A percentile compares a stretch with the other conserved stretches of the same genome.
Conservation (phyloP, 2,797 vertebrate genomes). For the Poeciliopsis infans region DNA sequence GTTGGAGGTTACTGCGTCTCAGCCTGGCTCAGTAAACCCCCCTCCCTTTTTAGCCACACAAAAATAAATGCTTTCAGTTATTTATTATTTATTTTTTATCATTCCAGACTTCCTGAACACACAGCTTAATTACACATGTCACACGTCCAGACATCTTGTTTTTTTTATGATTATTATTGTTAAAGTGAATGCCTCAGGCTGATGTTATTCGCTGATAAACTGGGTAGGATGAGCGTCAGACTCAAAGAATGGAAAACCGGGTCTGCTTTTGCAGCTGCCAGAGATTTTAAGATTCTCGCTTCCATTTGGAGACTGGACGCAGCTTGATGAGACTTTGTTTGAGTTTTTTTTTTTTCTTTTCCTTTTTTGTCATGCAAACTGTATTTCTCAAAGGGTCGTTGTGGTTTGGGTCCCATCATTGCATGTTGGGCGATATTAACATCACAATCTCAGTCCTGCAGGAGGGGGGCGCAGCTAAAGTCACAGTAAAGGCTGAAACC, state of each 20-base stretch:
- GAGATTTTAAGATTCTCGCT: conserved; percentile 15
- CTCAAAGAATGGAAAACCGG: not conserved
- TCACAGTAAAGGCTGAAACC: conserved; percentile 9
- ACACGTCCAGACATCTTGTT: not conserved
- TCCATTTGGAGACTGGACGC: conserved; percentile 28
- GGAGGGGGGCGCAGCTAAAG: conserved; percentile 13
- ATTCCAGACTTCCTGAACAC: not conserved
- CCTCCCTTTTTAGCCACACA: not conserved
- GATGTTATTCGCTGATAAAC: conserved; percentile 19
- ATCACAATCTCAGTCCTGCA: conserved; percentile 72
- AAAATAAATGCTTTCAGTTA: not conserved
- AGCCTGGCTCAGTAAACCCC: conserved; percentile 8
- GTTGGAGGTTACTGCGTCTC: conserved; percentile 33
- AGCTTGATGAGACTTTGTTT: conserved; percentile 66
- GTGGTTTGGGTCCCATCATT: conserved; percentile 73
- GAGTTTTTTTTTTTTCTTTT: conserved; percentile 45
- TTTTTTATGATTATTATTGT: too few relatives aligned
- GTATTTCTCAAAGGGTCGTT: conserved; percentile 62
- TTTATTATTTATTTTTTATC: not conserved
- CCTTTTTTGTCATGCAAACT: conserved; percentile 72
- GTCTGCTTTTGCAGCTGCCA: not conserved
- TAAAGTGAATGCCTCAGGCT: not conserved
- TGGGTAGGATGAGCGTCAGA: conserved; percentile 12
- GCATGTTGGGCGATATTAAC: conserved; percentile 76
- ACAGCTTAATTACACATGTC: not conserved